Base-by-base conservation (phyloP, 2,888 invertebrate genomes). In the Archips crataeganus region DNA sequence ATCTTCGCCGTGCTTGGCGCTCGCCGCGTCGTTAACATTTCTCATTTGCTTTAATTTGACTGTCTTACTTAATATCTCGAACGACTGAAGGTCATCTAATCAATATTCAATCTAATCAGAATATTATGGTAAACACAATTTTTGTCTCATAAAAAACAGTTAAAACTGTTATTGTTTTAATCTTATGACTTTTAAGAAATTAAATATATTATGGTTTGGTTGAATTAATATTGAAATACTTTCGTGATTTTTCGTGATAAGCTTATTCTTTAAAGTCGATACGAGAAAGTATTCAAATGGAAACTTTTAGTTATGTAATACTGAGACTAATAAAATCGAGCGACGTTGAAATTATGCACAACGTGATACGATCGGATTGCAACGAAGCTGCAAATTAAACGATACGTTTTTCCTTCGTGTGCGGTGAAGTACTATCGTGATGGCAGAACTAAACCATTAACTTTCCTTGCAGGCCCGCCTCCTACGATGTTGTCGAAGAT, bases 21-120 rank as follows among this genome's bases (percentile, higher is more conserved):
- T 89, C 88, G 89, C 89, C 88, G 90, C 89, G 90, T 90, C 90
- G 86, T 87, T 87, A 89, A 89, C 88, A 87, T 91, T 89, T 90
- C 88, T 88, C 86, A 89, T 84, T 84, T 81, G 78, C 82, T 79
- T 78, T 77, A 77, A 78, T 79, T 80, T 77, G 79, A 83, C 81
- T 81, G 80, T 79, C 79, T 81, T 78, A 78, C 77, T 77, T 79
- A 77, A 76, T 77, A 68, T 72, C 70, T 75, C 66, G 64, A 76
- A 77, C 78, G 74, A 49, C 66, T 71, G 75, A 67, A 71, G 71
- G 75, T 70, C 71, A 75, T 71, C 63, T 67, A 59, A 71, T 70
- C 70, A 75, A 70, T 75, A 71, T 67, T 71, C 67, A 71, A 75
- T 74, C 74, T 74, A 74, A 74, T 74, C 74, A 70, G 74, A 74